Percentiles rank a stretch among this genome's conserved stretches.
These are phyloP conservation scores for Dromiciops gliroides DNA, from an alignment of 2,113 vertebrate genomes.

Conservation along the genomic window DNA sequence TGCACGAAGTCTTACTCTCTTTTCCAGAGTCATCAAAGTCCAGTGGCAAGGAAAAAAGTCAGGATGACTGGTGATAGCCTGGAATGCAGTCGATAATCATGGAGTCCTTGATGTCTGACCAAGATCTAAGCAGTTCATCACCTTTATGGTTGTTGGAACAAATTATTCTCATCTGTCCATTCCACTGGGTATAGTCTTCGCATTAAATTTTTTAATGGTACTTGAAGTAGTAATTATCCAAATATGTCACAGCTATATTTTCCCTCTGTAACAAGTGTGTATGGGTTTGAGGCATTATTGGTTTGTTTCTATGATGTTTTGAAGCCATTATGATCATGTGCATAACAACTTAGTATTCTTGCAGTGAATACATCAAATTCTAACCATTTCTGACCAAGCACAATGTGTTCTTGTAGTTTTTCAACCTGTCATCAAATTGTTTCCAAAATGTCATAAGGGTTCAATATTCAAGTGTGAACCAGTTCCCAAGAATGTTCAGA, in stretches of 20 bases:
- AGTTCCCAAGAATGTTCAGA: neutral
- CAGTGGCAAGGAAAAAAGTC: neutral
- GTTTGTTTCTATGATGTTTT: neutral
- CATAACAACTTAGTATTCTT: neutral
- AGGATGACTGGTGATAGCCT: neutral
- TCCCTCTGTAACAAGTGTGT: neutral
- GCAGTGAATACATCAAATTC: neutral
- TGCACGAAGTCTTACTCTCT: neutral
- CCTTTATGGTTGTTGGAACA: neutral
- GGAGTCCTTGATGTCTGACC: neutral
- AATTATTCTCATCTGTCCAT: neutral
- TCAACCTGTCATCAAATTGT: neutral
- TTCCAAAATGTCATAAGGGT: neutral
- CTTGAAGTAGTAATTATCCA: neutral
- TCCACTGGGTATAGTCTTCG: neutral
- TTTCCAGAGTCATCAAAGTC: neutral
- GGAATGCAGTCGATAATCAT: neutral
- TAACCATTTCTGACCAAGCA: neutral
- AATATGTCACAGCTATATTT: neutral
- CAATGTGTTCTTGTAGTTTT: neutral
- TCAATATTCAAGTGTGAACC: neutral
- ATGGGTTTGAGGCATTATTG: neutral
- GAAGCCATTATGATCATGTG: neutral
- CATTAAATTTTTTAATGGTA: neutral
- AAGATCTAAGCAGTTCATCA: neutral